These are phyloP conservation scores for Drosophila navojoa DNA, from an alignment of 1,140 invertebrate genomes.

Conservation along the genomic window DNA sequence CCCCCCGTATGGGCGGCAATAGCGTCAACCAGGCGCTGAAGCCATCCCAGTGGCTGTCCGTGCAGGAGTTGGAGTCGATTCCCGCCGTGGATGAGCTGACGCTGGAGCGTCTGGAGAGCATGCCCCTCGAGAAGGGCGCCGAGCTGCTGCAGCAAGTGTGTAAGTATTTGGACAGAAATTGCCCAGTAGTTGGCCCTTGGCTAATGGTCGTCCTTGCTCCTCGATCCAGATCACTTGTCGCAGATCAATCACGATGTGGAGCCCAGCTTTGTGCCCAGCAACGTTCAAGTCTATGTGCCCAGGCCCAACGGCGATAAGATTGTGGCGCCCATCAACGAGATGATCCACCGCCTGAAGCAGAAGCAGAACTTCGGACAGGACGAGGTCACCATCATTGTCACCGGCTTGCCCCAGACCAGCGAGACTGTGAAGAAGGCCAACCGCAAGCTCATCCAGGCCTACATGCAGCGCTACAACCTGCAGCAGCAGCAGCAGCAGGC, in stretches of 20 bases:
- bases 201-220: not conserved
- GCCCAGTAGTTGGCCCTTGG: not conserved
- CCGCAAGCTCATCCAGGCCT: conserved; percentile 68
- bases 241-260: conserved; percentile 65
- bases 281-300: conserved; percentile 57
- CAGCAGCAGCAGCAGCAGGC: conserved; percentile 61
- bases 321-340: conserved; percentile 50
- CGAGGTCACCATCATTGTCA: conserved; percentile 76
- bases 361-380: conserved; percentile 67
- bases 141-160: conserved; percentile 67
- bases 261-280: conserved; percentile 65
- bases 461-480: conserved; percentile 69
- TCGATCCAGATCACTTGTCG: conserved; percentile 59
- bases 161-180: conserved; percentile 26
- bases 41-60: conserved; percentile 64
- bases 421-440: conserved; percentile 62
- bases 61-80: conserved; percentile 53
- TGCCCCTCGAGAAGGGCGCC: conserved; percentile 68
- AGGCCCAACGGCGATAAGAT: conserved; percentile 62
- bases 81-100: conserved; percentile 67
- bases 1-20: conserved; percentile 43
- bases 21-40: conserved; percentile 61
- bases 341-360: conserved; percentile 55
- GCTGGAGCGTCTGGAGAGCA: conserved; percentile 64
- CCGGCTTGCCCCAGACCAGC: conserved; percentile 63